Conservation (phyloP, 2,113 vertebrate species). For the Sapayoa aenigma region DNA sequence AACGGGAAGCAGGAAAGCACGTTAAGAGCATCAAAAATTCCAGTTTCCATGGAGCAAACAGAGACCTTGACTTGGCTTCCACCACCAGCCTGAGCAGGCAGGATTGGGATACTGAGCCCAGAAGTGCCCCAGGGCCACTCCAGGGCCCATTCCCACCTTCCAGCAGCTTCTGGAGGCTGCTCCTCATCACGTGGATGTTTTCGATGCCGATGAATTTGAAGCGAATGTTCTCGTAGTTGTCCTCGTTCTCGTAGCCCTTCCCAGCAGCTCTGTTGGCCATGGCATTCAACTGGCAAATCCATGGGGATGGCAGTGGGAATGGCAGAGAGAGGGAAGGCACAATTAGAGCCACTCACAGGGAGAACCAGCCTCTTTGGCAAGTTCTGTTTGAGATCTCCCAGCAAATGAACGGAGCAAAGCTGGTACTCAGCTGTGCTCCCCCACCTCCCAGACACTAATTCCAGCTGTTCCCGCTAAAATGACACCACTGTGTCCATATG, state of each 20-base stretch:
- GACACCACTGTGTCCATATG: background rate
- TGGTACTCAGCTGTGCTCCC: background rate
- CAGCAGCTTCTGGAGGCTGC: constrained; percentile 81
- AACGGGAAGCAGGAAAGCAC: background rate
- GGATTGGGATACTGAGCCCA: background rate
- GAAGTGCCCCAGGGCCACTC: background rate
- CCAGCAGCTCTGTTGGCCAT: constrained; percentile 83
- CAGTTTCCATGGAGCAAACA: too few relatives aligned
- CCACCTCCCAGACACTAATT: background rate
- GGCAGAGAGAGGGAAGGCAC: background rate
- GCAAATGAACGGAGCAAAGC: background rate
- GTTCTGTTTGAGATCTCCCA: background rate
- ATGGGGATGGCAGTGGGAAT: background rate
- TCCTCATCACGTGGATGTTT: constrained; percentile 85
- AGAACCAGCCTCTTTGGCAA: background rate
- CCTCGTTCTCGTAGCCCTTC: constrained; percentile 85
- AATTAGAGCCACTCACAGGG: background rate
- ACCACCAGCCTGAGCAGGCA: fast-evolving
- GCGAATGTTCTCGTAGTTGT: constrained; percentile 79
- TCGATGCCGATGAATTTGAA: constrained; percentile 86
- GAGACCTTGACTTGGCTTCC: too few relatives aligned
- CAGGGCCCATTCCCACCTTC: constrained; percentile 72
- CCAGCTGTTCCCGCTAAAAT: background rate
- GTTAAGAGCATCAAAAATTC: background rate
- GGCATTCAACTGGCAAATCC: constrained; percentile 76